Conservation (phyloP, 2,888 invertebrate species). For the Anoplius nigerrimus region DNA sequence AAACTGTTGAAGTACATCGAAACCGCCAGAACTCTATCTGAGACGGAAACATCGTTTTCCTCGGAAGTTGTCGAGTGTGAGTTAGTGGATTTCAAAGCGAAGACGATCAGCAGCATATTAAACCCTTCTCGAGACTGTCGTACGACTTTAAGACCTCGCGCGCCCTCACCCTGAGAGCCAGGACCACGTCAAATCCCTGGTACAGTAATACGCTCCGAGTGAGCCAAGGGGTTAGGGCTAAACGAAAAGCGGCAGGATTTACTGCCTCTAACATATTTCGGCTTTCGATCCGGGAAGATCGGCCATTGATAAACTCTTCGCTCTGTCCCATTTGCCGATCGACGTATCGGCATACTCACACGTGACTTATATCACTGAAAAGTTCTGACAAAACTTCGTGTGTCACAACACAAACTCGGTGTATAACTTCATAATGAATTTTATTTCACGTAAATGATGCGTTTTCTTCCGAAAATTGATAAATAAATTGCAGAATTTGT, state of each 20-base stretch:
- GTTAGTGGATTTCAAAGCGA: slow-evolving; percentile 58
- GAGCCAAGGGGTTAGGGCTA: slow-evolving; percentile 39
- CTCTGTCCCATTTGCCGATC: slow-evolving; percentile 16
- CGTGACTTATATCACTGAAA: no score
- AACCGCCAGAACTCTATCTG: neutral
- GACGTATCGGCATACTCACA: no score
- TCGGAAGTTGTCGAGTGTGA: slow-evolving; percentile 44
- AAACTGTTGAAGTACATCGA: no score
- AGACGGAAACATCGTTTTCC: neutral
- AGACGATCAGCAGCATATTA: slow-evolving; percentile 65
- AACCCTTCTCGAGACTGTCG: slow-evolving; percentile 57
- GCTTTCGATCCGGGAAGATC: slow-evolving; percentile 46
- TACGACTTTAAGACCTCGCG: slow-evolving; percentile 58
- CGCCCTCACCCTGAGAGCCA: slow-evolving; percentile 31
- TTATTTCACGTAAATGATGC: no score
- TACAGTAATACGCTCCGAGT: slow-evolving; percentile 52
- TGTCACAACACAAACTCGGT: no score
- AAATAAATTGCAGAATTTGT: no score
- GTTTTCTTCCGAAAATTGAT: no score
- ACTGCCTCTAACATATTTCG: slow-evolving; percentile 60
- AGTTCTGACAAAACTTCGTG: no score
- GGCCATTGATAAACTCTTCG: slow-evolving; percentile 28
- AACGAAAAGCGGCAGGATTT: slow-evolving; percentile 56
- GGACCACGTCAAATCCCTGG: slow-evolving; percentile 42
- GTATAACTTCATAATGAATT: no score